Evolutionary conservation across 2,797 vertebrate genomes (phyloP).

Genomic region (Eupleurogrammus muticus): DNA sequence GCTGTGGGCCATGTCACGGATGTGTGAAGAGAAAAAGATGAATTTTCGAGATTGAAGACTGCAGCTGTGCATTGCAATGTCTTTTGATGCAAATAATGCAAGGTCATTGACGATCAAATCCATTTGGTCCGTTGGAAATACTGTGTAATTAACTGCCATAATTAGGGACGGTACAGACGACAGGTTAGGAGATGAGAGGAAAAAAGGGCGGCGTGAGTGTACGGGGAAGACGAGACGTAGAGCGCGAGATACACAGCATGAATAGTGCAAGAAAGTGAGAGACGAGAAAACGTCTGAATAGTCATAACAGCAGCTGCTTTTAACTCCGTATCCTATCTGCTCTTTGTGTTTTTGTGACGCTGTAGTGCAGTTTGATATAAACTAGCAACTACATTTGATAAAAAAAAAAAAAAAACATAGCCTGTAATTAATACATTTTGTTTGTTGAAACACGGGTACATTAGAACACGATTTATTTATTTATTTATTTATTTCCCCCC

Average conservation of each 20-base stretch:
- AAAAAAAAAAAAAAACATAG: constrained; percentile 10
- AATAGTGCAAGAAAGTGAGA: neutral
- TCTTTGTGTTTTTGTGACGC: constrained; percentile 11
- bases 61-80: constrained; percentile 3
- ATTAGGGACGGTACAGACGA: constrained; percentile 68
- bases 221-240: constrained; percentile 4
- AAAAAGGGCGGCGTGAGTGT: constrained; percentile 35
- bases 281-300: constrained; percentile 3
- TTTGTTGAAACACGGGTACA: constrained; percentile 20
- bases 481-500: constrained; percentile 9
- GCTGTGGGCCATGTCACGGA: constrained; percentile 10
- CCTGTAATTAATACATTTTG: constrained; percentile 32
- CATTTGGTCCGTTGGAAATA: constrained; percentile 64
- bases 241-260: constrained; percentile 6
- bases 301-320: constrained; percentile 20
- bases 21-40: constrained; percentile 20
- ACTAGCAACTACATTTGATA: constrained; percentile 33
- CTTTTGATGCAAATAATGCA: constrained; percentile 49
- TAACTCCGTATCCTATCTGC: constrained; percentile 10
- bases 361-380: constrained; percentile 8
- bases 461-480: constrained; percentile 11
- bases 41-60: constrained; percentile 6
- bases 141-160: constrained; percentile 71
- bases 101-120: constrained; percentile 65
- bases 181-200: constrained; percentile 52